phyloP scores from a whole-genome alignment of 2,888 invertebrate species.

The Strigamia maritima region DNA sequence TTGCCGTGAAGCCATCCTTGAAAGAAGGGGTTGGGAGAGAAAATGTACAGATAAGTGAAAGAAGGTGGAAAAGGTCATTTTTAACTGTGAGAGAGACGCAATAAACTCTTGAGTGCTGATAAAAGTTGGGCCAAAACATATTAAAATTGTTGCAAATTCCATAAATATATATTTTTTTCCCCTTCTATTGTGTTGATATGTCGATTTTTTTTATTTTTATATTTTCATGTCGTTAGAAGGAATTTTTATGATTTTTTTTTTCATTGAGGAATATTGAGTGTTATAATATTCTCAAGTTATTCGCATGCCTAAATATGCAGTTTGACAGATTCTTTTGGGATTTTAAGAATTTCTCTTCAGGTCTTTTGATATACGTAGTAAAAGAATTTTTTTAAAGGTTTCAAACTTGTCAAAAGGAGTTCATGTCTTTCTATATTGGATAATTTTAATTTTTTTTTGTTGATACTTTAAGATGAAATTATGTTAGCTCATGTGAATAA shows the following conservation, averaged over 20 bases:
- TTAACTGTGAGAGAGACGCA: background rate
- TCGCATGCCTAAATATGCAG: slow-evolving; percentile 7
- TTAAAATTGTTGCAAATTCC: slow-evolving; percentile 14
- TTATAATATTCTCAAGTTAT: slow-evolving; percentile 15
- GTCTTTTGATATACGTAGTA: background rate
- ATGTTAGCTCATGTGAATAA: no score
- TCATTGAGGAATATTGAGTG: slow-evolving; percentile 1
- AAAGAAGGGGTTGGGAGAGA: slow-evolving; percentile 4
- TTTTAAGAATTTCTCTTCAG: slow-evolving; percentile 5
- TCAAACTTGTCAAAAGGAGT: slow-evolving; percentile 22
- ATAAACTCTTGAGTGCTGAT: background rate
- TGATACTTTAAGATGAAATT: background rate
- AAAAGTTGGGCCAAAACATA: background rate
- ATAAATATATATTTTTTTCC: background rate
- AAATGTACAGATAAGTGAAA: slow-evolving; percentile 30
- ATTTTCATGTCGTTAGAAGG: background rate
- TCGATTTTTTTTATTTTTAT: background rate
- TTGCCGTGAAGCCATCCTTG: slow-evolving; percentile 13
- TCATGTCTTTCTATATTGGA: background rate
- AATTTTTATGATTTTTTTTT: background rate
- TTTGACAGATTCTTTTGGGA: background rate
- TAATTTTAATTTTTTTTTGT: background rate
- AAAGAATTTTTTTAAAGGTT: background rate
- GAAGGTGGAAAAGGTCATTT: slow-evolving; percentile 24
- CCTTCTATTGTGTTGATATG: background rate